Evolutionary conservation across 1,140 invertebrate species (phyloP), one percentile per base, ranked within the genome.

Genomic region (Charaxes varanes): DNA sequence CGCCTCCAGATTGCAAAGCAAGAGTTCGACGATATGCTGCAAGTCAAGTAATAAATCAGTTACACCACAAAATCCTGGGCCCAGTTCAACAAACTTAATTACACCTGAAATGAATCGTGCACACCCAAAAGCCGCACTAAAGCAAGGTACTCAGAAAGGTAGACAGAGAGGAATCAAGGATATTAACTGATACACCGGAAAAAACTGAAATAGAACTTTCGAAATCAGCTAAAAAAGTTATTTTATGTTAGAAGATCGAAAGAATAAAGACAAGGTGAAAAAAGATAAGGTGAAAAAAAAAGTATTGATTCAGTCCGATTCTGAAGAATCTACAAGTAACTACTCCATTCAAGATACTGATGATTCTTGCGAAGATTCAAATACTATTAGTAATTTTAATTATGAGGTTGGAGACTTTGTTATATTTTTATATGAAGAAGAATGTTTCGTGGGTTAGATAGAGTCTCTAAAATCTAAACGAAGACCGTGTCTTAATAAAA

Each of bases 371-470:
- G 19, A 13, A 36, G 26, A 15, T 8, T 36, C 31, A 44, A 44
- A 13, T 35, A 8, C 18, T 44, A 8, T 36, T 36, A 30, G 31
- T 36, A 44, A 44, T 27, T 22, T 31, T 27, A 36, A 41, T 41
- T 41, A 41, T 22, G 18, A 41, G 18, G 26, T 47, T 35, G 41
- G 19, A 43, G 47, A 50, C 30, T 41, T 34, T 31, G 40, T 43
- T 34, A 45, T 53, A 37, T 53, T 53, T 46, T 8, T 52, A 34
- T 52, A 52, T 35, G 49, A 52, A 46, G 38, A 16, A 19, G 18
- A 17, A 11, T 40, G 36, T 33, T 52, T 46, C 31, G 38, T 46
- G 6, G 49, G 49, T 16, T 21, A 52, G 23, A 26, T 53, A 46
- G 27, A 37, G 27, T 43, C 33, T n/a, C n/a, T n/a, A 16, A 10